Percentiles rank a stretch among this genome's conserved stretches.
Conservation (phyloP, 2,797 vertebrate species). For the Aeoliscus strigatus region DNA sequence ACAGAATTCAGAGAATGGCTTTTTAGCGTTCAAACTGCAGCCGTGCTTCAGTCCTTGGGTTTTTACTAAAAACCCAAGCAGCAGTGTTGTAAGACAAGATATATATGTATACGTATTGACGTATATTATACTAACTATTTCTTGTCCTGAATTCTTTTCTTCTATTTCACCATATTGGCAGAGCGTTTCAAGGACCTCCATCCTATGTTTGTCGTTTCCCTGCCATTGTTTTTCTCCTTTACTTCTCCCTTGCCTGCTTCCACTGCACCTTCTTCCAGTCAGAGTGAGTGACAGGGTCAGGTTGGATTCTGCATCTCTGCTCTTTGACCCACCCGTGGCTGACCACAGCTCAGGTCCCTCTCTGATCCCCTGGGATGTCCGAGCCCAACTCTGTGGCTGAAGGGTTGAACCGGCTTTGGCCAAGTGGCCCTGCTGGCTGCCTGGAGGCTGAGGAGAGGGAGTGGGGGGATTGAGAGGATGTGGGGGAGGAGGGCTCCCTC, state of each 20-base stretch:
- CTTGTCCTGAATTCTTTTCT: conserved; percentile 37
- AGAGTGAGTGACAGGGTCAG: conserved; percentile 60
- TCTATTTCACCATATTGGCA: conserved; percentile 32
- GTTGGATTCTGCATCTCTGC: conserved; percentile 45
- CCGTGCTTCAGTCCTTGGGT: conserved; percentile 67
- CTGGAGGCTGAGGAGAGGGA: conserved; percentile 29
- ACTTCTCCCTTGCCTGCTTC: conserved; percentile 6
- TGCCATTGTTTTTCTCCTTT: conserved; percentile 13
- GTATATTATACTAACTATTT: conserved; percentile 53
- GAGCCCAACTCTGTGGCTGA: conserved; percentile 51
- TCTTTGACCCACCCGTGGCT: conserved; percentile 57
- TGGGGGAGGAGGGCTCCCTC: conserved; percentile 82
- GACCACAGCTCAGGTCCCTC: conserved; percentile 54
- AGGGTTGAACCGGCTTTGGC: conserved; percentile 58
- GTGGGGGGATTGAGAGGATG: conserved; percentile 8
- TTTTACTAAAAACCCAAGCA: conserved; percentile 65
- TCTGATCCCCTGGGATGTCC: conserved; percentile 43
- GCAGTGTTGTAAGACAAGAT: conserved; percentile 55
- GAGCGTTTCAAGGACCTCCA: conserved; percentile 22
- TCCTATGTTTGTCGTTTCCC: conserved; percentile 4
- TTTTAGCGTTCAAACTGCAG: conserved; percentile 86
- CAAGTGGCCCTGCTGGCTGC: conserved; percentile 46
- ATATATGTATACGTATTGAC: too few relatives aligned
- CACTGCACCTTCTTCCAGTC: conserved; percentile 18
- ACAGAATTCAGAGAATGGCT: conserved; percentile 97